Evolutionary conservation across 2,888 invertebrate genomes (phyloP).

Genomic region (Catocala nupta): DNA sequence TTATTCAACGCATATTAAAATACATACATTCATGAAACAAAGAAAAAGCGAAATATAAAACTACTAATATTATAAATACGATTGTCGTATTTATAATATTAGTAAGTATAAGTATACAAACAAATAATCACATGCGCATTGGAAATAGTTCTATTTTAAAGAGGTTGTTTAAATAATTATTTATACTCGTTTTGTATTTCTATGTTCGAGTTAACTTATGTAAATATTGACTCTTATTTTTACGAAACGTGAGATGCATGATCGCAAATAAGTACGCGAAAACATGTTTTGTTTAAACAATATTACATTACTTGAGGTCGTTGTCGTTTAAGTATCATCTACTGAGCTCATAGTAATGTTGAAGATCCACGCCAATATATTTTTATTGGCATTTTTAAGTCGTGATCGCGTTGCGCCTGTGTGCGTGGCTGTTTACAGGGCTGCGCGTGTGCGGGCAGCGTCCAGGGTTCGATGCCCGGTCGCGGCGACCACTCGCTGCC

Average conservation of each 20-base stretch:
- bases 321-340: constrained; percentile 7
- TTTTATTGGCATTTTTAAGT: constrained; percentile 43
- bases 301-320: constrained; percentile 14
- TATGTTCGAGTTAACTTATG: constrained; percentile 2
- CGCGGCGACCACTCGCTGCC: constrained; percentile 60
- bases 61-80: no score
- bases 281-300: background rate
- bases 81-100: no score
- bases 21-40: no score
- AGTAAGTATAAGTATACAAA: no score
- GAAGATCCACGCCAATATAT: constrained; percentile 24
- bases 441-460: constrained; percentile 52
- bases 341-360: constrained; percentile 8
- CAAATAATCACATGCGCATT: no score
- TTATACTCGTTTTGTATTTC: background rate
- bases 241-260: background rate
- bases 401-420: constrained; percentile 39
- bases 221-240: constrained; percentile 12
- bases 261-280: background rate
- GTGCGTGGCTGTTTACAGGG: constrained; percentile 46
- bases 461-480: constrained; percentile 81
- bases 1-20: no score
- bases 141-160: no score
- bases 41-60: no score
- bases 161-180: no score